Conservation (phyloP, 2,797 vertebrate genomes). For the Hypotaenidia philippensis region DNA sequence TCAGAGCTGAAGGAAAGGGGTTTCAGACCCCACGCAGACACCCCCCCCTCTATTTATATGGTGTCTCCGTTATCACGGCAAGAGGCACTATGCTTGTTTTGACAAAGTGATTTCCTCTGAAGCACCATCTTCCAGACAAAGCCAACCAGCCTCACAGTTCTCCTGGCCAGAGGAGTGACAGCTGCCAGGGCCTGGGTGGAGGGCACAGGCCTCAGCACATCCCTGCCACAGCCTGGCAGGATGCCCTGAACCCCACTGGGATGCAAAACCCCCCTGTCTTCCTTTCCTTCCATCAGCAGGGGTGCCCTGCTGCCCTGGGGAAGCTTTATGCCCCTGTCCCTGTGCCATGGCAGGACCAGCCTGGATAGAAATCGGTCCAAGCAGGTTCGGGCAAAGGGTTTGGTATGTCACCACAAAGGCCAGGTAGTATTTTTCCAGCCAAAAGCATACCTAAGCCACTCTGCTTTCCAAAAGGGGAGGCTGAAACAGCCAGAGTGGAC, state of each 20-base stretch:
- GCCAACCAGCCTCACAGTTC: accelerated
- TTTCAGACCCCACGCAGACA: background rate
- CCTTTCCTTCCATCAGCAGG: background rate
- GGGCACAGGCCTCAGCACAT: background rate
- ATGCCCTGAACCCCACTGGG: background rate
- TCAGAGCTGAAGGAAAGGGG: background rate
- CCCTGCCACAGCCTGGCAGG: background rate
- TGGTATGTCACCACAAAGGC: background rate
- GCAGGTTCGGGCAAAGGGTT: background rate
- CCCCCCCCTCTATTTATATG: accelerated
- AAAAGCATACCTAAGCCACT: background rate
- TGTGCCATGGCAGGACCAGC: background rate
- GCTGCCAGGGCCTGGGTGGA: background rate
- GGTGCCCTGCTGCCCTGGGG: background rate
- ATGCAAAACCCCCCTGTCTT: accelerated
- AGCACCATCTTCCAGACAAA: background rate
- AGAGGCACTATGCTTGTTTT: background rate
- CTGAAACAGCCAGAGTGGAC: background rate
- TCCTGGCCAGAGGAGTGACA: background rate
- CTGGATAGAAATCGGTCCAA: accelerated
- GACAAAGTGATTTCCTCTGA: background rate
- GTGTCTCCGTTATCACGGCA: background rate
- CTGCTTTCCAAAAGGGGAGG: background rate
- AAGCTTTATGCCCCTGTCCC: background rate
- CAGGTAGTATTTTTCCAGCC: accelerated